Conservation (phyloP, 2,888 invertebrate species). For the Cryptops parisi region DNA sequence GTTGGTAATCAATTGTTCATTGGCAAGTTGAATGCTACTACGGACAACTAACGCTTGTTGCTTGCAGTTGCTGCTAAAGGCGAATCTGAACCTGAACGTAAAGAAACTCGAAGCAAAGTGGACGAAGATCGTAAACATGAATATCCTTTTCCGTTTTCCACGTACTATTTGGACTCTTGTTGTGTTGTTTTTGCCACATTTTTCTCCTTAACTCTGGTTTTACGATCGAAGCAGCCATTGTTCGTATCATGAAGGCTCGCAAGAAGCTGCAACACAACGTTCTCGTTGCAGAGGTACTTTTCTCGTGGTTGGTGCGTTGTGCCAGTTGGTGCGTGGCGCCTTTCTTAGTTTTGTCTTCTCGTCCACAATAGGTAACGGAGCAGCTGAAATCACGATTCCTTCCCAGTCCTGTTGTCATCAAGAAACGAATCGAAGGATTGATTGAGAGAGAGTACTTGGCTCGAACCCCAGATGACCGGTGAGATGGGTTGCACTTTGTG, state of each 20-base stretch:
- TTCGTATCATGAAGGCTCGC: conserved; percentile 96
- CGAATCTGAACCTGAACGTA: conserved; percentile 97
- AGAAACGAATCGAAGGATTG: conserved; percentile 97
- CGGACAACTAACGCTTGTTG: not conserved
- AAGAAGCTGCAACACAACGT: conserved; percentile 78
- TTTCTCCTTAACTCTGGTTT: conserved; percentile 14
- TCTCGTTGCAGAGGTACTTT: conserved; percentile 69
- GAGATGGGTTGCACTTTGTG: conserved; percentile 16
- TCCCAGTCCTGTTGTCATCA: conserved; percentile 95
- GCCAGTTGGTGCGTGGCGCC: not conserved
- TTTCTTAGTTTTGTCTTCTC: conserved; percentile 5
- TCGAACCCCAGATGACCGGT: conserved; percentile 84
- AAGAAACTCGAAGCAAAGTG: conserved; percentile 93
- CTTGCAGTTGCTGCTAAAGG: conserved; percentile 74
- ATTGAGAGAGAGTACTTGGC: conserved; percentile 98
- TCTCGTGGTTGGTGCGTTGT: conserved; percentile 1
- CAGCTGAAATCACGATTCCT: conserved; percentile 93
- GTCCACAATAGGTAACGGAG: conserved; percentile 63
- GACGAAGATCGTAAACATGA: conserved; percentile 99
- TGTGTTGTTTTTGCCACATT: not conserved
- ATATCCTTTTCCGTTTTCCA: too few relatives aligned
- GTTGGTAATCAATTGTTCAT: too few relatives aligned
- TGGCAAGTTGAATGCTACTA: too few relatives aligned
- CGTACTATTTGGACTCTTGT: too few relatives aligned
- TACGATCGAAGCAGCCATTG: conserved; percentile 92